These are phyloP conservation scores for Dromas ardeola DNA, from an alignment of 2,113 vertebrate species.

Conservation along the genomic window DNA sequence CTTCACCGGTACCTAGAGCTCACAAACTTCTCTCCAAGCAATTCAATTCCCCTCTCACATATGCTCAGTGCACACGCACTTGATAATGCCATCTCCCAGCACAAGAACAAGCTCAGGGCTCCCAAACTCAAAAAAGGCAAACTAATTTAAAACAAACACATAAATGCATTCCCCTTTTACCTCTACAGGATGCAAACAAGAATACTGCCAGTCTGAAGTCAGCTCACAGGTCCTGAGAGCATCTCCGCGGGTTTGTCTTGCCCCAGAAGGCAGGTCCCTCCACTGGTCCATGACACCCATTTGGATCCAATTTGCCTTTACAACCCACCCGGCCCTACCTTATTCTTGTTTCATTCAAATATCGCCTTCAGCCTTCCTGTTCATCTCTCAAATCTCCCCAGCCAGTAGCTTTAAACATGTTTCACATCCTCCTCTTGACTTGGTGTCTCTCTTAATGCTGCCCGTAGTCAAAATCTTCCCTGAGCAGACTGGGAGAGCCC, in stretches of 20 bases:
- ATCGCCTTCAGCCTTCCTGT: fast-evolving
- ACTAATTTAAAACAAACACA: background rate
- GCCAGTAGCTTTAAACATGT: background rate
- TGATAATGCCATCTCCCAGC: background rate
- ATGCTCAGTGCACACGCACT: background rate
- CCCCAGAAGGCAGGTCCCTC: background rate
- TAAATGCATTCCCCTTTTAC: background rate
- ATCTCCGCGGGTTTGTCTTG: background rate
- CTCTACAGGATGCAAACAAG: background rate
- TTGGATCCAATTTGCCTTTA: background rate
- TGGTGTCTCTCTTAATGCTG: background rate
- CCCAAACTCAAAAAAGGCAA: background rate
- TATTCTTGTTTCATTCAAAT: background rate
- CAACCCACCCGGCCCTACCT: background rate
- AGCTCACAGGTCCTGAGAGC: background rate
- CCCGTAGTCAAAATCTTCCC: fast-evolving
- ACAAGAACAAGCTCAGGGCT: background rate
- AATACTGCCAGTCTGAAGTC: background rate
- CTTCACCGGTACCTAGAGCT: background rate
- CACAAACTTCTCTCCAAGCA: conserved; percentile 7
- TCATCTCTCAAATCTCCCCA: background rate
- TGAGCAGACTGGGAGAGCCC: background rate
- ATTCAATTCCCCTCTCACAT: conserved; percentile 24
- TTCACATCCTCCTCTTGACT: background rate
- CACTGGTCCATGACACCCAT: background rate